Base-by-base conservation (phyloP, 30 jellyfish, hydroid and myxozoan genomes). In the Turritopsis dohrnii region DNA sequence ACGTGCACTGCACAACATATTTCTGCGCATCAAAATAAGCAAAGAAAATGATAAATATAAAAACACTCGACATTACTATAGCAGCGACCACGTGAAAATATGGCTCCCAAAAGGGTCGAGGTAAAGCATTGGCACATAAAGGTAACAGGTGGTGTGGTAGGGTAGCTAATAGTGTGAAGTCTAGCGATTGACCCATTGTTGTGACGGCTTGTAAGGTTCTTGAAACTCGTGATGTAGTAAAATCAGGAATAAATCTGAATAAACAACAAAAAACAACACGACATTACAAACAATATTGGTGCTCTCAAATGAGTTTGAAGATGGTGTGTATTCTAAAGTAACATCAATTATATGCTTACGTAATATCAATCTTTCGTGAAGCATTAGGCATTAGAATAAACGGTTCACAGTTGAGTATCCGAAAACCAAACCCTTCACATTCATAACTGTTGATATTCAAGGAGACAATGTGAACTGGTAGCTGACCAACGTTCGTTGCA, bases 21-120 rank as follows among this genome's bases (percentile, higher is more conserved):
- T 94, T 94, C 85, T 94, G 99, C 8, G 99, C 99, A 54, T 94
- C 99, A 71, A 94, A 77, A 74, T 94, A 94, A 16, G 99, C 99
- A 82, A 95, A 84, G 76, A 94, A 86, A 1, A 94, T 89, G 52
- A 94, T 94, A 52, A 90, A 81, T 29, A 94, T 31, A 83, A 94
- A 94, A 28, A 89, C 95, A 16, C 85, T 71, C 1, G 99, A 85
- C 99, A 94, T 94, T 60, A 84, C 94, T 1, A 94, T 66, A 9
- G 99, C 96, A 18, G 96, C 96, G 28, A 87, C 86, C 29, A 94
- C 81, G 77, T 94, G 99, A 22, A 94, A 71, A 79, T 94, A 94
- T 18, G 99, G 99, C 72, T 94, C 99, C 99, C 97, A 94, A 82
- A 84, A 88, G 0, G 99, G 99, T 25, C 97, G 81, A 8, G 97